A percentile compares a stretch with the other conserved stretches of the same genome.
phyloP scores from a whole-genome alignment of 1,140 invertebrate genomes.

The Macrobrachium nipponense region DNA sequence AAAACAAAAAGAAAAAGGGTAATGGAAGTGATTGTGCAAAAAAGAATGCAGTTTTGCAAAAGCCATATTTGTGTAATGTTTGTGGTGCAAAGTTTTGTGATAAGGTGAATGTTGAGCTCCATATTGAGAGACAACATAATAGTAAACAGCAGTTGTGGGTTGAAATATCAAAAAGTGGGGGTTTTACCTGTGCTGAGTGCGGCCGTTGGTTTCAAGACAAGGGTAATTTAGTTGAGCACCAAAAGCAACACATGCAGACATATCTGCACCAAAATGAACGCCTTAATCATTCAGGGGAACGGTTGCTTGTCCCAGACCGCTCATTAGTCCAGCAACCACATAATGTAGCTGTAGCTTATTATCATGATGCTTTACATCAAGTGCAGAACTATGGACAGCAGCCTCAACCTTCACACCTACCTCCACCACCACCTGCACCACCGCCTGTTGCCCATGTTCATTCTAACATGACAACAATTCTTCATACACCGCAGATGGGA shows the following conservation, averaged over 20 bases:
- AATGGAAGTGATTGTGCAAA: constrained; percentile 19
- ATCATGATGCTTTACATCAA: constrained; percentile 54
- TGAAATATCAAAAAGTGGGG: constrained; percentile 49
- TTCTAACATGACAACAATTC: constrained; percentile 40
- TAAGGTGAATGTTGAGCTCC: constrained; percentile 63
- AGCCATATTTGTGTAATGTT: constrained; percentile 62
- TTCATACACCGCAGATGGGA: constrained; percentile 49
- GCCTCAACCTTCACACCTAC: constrained; percentile 13
- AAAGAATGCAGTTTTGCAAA: constrained; percentile 40
- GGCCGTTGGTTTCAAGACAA: constrained; percentile 55
- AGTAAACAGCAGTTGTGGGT: constrained; percentile 56
- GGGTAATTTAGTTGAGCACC: constrained; percentile 40
- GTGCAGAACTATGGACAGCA: constrained; percentile 41
- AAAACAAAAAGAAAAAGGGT: constrained; percentile 49
- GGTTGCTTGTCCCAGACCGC: neutral
- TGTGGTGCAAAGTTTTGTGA: constrained; percentile 63
- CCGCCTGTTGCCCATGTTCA: constrained; percentile 39
- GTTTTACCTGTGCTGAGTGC: constrained; percentile 54
- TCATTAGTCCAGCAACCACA: constrained; percentile 26
- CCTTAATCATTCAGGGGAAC: constrained; percentile 22
- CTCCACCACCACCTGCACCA: constrained; percentile 41
- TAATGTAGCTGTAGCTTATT: constrained; percentile 34
- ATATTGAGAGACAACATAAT: constrained; percentile 59
- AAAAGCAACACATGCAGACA: constrained; percentile 52
- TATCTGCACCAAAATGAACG: constrained; percentile 34